Percentiles rank a stretch among this genome's conserved stretches.
Evolutionary conservation across 2,797 vertebrate genomes (phyloP).

Genomic region (Anniella stebbinsi): DNA sequence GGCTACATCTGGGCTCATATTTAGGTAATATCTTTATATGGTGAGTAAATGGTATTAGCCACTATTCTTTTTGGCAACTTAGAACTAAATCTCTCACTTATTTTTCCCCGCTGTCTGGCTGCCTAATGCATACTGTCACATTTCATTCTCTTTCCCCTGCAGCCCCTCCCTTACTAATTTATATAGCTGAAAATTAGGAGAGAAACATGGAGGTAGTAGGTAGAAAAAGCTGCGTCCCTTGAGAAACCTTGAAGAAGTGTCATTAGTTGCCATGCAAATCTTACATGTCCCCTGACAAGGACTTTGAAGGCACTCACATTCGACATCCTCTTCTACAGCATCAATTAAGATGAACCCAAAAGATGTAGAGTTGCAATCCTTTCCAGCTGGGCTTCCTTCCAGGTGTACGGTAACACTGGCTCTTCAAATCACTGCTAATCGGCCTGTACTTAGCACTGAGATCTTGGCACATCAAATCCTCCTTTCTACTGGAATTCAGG

Average conservation of each 20-base stretch:
- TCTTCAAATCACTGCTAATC: background rate
- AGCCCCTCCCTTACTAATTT: background rate
- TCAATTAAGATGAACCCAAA: constrained; percentile 6
- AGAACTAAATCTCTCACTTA: background rate
- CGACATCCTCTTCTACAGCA: constrained; percentile 4
- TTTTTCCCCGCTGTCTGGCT: background rate
- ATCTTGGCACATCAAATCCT: background rate
- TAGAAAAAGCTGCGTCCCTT: constrained; percentile 11
- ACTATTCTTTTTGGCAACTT: background rate
- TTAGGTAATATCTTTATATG: background rate
- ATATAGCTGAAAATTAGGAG: constrained; percentile 37
- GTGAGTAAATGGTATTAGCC: background rate
- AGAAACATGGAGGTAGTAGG: constrained; percentile 8
- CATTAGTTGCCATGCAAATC: constrained; percentile 32
- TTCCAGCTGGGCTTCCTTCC: constrained; percentile 21
- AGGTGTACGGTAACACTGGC: constrained; percentile 23
- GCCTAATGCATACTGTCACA: constrained; percentile 8
- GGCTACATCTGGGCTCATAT: background rate
- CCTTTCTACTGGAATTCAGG: background rate
- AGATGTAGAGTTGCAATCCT: constrained; percentile 10
- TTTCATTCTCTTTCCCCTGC: constrained; percentile 18
- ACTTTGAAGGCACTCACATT: background rate
- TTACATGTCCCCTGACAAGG: background rate
- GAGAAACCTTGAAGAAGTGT: constrained; percentile 18
- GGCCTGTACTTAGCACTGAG: background rate